phyloP scores from a whole-genome alignment of 2,797 vertebrate genomes.

The Protosalanx chinensis region DNA sequence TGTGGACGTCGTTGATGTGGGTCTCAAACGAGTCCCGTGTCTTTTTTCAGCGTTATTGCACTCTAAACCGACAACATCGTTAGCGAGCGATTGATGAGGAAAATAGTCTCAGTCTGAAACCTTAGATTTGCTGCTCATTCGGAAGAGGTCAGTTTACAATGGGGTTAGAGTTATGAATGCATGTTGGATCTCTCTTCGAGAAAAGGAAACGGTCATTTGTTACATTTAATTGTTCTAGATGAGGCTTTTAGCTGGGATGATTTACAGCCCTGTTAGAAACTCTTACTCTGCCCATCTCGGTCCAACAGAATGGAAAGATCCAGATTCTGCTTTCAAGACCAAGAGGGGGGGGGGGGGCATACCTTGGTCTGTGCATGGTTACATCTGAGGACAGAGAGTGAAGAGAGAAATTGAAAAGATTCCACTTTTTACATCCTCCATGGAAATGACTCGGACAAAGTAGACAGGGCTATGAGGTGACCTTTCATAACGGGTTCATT shows the following conservation, averaged over 20 bases:
- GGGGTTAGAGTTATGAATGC: conserved; percentile 75
- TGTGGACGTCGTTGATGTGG: background rate
- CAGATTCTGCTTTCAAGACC: conserved; percentile 48
- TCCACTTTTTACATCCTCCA: conserved; percentile 3
- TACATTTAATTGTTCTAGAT: conserved; percentile 77
- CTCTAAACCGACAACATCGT: conserved; percentile 69
- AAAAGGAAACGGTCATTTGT: conserved; percentile 72
- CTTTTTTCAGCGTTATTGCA: conserved; percentile 31
- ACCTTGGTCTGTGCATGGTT: conserved; percentile 11
- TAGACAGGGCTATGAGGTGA: conserved; percentile 13
- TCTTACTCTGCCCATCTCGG: conserved; percentile 38
- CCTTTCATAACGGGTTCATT: conserved; percentile 11
- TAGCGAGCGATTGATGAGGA: conserved; percentile 75
- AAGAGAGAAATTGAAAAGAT: conserved; percentile 17
- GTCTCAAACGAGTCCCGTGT: background rate
- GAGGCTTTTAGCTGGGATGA: conserved; percentile 76
- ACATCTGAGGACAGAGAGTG: conserved; percentile 34
- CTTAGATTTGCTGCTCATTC: conserved; percentile 71
- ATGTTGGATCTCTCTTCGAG: conserved; percentile 60
- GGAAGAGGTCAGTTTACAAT: conserved; percentile 73
- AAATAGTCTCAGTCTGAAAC: conserved; percentile 66
- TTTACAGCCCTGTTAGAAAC: conserved; percentile 69
- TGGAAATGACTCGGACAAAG: conserved; percentile 17
- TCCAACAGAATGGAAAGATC: conserved; percentile 54
- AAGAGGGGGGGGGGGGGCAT: background rate